Percentiles rank a stretch among this genome's conserved stretches.
phyloP scores from a whole-genome alignment of 2,113 vertebrate genomes.

The Pelecanoides urinatrix region DNA sequence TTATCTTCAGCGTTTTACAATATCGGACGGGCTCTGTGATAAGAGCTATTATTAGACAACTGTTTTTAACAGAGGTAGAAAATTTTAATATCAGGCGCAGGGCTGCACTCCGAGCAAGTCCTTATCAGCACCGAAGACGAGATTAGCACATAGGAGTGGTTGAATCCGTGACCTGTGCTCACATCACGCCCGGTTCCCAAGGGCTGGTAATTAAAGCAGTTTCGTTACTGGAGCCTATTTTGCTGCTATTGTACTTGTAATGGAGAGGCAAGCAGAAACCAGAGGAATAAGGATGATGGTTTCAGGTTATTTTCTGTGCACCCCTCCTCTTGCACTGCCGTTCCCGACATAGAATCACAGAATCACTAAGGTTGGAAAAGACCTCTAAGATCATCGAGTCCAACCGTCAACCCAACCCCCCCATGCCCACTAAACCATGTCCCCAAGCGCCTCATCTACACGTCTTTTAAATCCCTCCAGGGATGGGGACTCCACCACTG shows the following conservation, averaged over 20 bases:
- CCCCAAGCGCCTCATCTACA: no score
- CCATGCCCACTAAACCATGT: no score
- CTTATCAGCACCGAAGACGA: background rate
- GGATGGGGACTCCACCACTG: no score
- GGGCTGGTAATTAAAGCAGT: background rate
- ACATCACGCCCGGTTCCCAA: background rate
- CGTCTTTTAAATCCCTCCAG: no score
- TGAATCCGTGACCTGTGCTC: background rate
- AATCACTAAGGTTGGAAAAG: no score
- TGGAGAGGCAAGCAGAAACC: background rate
- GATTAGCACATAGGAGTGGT: background rate
- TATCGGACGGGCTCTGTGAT: background rate
- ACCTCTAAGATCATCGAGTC: no score
- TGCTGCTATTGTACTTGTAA: background rate
- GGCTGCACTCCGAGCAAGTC: background rate
- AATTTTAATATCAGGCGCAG: background rate
- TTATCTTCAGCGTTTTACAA: background rate
- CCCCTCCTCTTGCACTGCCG: accelerated
- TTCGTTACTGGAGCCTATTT: background rate
- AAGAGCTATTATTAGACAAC: background rate
- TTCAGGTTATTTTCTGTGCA: background rate
- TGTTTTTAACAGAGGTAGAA: background rate
- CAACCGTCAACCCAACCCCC: no score
- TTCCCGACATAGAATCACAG: no score
- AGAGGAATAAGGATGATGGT: background rate